phyloP scores from a whole-genome alignment of 2,113 vertebrate species.

The Menidia beryllina region DNA sequence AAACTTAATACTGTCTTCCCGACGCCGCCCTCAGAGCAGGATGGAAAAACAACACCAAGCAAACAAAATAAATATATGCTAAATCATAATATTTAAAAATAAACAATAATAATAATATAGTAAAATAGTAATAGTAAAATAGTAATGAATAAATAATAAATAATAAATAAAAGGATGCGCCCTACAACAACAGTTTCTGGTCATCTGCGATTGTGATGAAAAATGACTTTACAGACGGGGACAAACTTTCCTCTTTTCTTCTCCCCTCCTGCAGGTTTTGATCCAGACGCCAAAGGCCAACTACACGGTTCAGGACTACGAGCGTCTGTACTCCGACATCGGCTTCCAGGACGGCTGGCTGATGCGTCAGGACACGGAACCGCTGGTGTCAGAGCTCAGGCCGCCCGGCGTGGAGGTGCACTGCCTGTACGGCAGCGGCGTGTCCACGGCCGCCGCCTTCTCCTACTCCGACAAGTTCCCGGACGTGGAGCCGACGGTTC shows the following conservation, averaged over 20 bases:
- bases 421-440: constrained; percentile 90
- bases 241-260: too few relatives aligned
- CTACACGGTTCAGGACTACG: constrained; percentile 91
- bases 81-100: too few relatives aligned
- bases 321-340: constrained; percentile 89
- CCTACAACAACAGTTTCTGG: too few relatives aligned
- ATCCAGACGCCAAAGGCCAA: constrained; percentile 88
- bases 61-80: too few relatives aligned
- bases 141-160: too few relatives aligned
- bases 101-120: too few relatives aligned
- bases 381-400: constrained; percentile 79
- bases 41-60: too few relatives aligned
- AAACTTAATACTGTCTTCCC: too few relatives aligned
- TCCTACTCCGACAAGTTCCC: constrained; percentile 88
- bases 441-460: constrained; percentile 87
- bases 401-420: constrained; percentile 89
- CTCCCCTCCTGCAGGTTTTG: constrained; percentile 75
- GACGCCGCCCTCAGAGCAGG: too few relatives aligned
- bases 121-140: too few relatives aligned
- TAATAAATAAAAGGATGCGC: too few relatives aligned
- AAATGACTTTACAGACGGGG: neutral
- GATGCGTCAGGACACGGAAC: constrained; percentile 91
- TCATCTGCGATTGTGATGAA: too few relatives aligned
- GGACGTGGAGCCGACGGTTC: constrained; percentile 88
- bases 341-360: constrained; percentile 90